phyloP scores from a whole-genome alignment of 2,888 invertebrate species.

The Dastarcus helophoroides region DNA sequence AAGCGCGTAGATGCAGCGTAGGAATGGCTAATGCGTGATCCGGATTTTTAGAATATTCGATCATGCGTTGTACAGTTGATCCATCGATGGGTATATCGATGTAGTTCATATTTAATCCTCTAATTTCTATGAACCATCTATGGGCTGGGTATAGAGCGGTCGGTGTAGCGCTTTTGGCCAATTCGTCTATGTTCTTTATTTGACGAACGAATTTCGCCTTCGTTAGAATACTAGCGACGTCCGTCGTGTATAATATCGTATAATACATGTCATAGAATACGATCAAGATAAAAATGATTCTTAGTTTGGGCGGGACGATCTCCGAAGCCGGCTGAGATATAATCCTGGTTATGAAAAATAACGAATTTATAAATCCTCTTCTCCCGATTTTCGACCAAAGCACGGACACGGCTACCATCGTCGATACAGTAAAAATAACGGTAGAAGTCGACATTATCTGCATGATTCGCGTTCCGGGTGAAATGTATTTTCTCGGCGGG shows the following conservation, averaged over 20 bases:
- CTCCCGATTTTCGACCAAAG: not conserved
- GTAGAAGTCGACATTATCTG: not conserved
- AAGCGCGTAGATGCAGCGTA: no score
- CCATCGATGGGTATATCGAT: no score
- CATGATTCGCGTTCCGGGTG: not conserved
- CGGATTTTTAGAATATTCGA: no score
- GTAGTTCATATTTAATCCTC: no score
- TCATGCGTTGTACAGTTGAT: no score
- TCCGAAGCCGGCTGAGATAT: no score
- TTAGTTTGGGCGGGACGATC: no score
- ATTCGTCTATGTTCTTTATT: constrained; percentile 5
- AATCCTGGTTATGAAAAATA: no score
- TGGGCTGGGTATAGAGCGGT: no score
- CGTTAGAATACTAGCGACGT: constrained; percentile 8
- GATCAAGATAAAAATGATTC: constrained; percentile 4
- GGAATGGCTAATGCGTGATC: no score
- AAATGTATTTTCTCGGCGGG: constrained; percentile 6
- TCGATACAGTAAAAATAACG: not conserved
- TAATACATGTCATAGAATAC: constrained; percentile 4
- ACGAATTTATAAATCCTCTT: no score
- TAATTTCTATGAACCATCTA: no score
- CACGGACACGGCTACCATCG: not conserved
- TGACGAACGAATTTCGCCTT: constrained; percentile 8
- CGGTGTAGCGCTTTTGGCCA: constrained; percentile 1
- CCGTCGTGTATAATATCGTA: constrained; percentile 4